These are phyloP conservation scores for Fragum whitleyi DNA, from an alignment of 2,888 invertebrate genomes.

Conservation along the genomic window DNA sequence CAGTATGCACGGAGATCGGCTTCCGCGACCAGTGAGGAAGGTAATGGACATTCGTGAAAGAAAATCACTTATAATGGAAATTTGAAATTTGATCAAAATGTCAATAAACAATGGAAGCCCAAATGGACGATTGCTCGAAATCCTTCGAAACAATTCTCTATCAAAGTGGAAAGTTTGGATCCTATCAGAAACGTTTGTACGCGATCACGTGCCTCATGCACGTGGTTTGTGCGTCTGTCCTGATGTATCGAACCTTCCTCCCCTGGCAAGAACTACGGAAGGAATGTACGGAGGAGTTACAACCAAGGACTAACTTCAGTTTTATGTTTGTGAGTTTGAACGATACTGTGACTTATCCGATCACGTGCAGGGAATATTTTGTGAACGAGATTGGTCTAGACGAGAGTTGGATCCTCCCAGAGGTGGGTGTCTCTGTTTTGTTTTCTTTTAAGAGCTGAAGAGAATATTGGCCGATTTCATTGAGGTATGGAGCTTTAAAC, in stretches of 20 bases:
- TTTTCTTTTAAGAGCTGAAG: no score
- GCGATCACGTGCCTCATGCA: constrained; percentile 68
- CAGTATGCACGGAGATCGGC: no score
- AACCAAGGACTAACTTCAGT: constrained; percentile 34
- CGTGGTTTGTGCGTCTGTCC: constrained; percentile 67
- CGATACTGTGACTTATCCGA: constrained; percentile 42
- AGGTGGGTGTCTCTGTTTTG: constrained; percentile 49
- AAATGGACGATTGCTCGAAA: constrained; percentile 72
- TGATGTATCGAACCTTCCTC: constrained; percentile 67
- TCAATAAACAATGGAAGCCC: constrained; percentile 27
- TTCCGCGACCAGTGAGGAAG: no score
- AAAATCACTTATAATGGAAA: no score
- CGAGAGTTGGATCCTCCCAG: constrained; percentile 54
- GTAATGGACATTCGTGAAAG: no score
- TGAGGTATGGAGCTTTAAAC: no score
- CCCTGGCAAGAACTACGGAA: constrained; percentile 49
- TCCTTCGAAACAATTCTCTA: constrained; percentile 75
- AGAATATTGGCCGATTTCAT: not conserved
- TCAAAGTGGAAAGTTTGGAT: constrained; percentile 76
- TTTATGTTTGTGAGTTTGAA: constrained; percentile 23
- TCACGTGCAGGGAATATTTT: constrained; percentile 38
- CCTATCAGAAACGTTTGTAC: constrained; percentile 77
- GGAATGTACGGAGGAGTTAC: constrained; percentile 41
- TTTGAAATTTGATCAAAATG: constrained; percentile 3
- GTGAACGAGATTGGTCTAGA: constrained; percentile 54